These are phyloP conservation scores for Poeciliopsis infans DNA, from an alignment of 2,797 vertebrate species.

Conservation along the genomic window DNA sequence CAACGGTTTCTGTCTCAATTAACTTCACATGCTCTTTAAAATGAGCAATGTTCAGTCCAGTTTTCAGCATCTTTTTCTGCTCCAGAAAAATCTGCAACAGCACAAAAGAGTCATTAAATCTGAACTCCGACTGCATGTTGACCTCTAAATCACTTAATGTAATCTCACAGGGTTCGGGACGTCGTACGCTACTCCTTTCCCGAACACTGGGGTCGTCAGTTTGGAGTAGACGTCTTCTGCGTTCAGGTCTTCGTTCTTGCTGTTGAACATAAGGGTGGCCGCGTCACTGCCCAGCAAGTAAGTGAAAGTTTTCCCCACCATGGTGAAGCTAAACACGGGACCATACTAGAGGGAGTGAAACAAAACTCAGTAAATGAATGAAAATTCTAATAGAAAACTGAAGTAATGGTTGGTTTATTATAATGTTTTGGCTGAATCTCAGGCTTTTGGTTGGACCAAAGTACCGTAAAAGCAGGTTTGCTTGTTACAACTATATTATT, in stretches of 20 bases:
- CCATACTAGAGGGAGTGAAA: conserved; percentile 85
- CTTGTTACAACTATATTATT: background rate
- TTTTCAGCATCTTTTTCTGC: conserved; percentile 99
- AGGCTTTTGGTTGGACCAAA: background rate
- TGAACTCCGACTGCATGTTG: background rate
- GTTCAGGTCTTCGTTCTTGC: conserved; percentile 96
- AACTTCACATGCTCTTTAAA: conserved; percentile 90
- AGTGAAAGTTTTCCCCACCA: conserved; percentile 97
- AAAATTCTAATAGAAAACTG: background rate
- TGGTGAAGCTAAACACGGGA: conserved; percentile 97
- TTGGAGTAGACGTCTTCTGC: conserved; percentile 95
- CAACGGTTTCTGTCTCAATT: conserved; percentile 92
- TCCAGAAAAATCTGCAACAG: conserved; percentile 90
- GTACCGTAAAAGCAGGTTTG: background rate
- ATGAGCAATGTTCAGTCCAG: conserved; percentile 90
- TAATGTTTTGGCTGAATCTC: background rate
- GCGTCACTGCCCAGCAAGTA: conserved; percentile 95
- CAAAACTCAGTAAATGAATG: background rate
- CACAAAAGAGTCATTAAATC: background rate
- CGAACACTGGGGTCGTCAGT: conserved; percentile 95
- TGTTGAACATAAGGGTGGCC: conserved; percentile 93
- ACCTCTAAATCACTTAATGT: background rate
- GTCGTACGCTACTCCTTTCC: conserved; percentile 95
- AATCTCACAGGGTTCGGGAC: conserved; percentile 89
- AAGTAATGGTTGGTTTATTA: background rate